phyloP scores from a whole-genome alignment of 2,888 invertebrate species.

The Thymelicus lineola region DNA sequence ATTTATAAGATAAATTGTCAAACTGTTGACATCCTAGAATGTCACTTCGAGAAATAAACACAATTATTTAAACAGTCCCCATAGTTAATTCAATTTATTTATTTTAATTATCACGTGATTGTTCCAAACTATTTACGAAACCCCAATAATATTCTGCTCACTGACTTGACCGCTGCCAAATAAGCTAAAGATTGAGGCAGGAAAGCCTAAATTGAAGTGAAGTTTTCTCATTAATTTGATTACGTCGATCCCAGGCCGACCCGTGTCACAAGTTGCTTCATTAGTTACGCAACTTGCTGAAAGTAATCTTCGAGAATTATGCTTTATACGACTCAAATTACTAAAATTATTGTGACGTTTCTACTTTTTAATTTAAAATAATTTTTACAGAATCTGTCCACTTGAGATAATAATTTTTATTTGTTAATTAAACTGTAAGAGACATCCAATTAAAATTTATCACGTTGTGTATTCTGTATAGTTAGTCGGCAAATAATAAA shows the following conservation, averaged over 20 bases:
- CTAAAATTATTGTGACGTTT: conserved; percentile 67
- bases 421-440: too few relatives aligned
- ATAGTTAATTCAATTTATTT: background rate
- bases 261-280: conserved; percentile 85
- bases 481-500: too few relatives aligned
- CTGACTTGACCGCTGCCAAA: conserved; percentile 77
- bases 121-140: conserved; percentile 20
- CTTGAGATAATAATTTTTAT: background rate
- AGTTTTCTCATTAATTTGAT: conserved; percentile 85
- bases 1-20: too few relatives aligned
- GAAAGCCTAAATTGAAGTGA: conserved; percentile 82
- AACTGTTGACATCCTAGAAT: too few relatives aligned
- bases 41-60: too few relatives aligned
- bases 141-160: conserved; percentile 44
- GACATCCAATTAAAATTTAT: too few relatives aligned
- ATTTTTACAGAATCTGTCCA: background rate
- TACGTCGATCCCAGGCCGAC: conserved; percentile 83
- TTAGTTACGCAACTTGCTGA: conserved; percentile 82
- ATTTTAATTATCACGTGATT: conserved; percentile 1
- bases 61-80: too few relatives aligned
- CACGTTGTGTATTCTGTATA: too few relatives aligned
- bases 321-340: conserved; percentile 78
- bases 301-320: conserved; percentile 80
- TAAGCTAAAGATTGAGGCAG: conserved; percentile 80
- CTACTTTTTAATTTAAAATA: conserved; percentile 41